A percentile compares a stretch with the other conserved stretches of the same genome.
Evolutionary conservation across 2,113 vertebrate species (phyloP).

Genomic region (Myiagra hebetior): DNA sequence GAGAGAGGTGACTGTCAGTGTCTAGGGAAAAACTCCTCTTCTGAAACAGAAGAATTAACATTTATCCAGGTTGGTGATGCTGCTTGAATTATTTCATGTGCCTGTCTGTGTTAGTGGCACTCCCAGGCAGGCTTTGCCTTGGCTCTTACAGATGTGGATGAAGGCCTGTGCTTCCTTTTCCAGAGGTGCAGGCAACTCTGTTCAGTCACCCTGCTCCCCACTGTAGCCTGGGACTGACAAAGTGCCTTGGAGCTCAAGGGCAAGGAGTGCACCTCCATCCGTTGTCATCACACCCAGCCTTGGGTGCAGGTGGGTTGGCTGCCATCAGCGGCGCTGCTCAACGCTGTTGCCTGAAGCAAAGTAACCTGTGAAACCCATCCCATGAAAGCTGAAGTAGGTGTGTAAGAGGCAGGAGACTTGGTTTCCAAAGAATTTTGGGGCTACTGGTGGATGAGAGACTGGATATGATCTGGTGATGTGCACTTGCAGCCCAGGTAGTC

Average conservation of each 20-base stretch:
- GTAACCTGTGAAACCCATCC: background rate
- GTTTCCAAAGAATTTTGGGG: background rate
- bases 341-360: background rate
- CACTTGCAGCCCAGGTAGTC: background rate
- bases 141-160: background rate
- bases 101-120: background rate
- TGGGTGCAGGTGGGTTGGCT: background rate
- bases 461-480: background rate
- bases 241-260: background rate
- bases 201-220: background rate
- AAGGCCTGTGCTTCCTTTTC: background rate
- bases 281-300: background rate
- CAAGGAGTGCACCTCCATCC: background rate
- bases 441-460: background rate
- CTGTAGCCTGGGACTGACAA: background rate
- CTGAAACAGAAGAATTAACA: background rate
- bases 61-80: background rate
- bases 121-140: background rate
- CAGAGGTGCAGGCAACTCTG: background rate
- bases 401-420: background rate
- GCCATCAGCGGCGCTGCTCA: rapidly evolving
- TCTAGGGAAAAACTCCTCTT: background rate
- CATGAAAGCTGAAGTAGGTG: background rate
- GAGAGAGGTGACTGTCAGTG: background rate
- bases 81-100: background rate